Percentiles rank a stretch among this genome's conserved stretches.
These are phyloP conservation scores for Megalopta genalis DNA, from an alignment of 1,140 invertebrate species.

Conservation along the genomic window DNA sequence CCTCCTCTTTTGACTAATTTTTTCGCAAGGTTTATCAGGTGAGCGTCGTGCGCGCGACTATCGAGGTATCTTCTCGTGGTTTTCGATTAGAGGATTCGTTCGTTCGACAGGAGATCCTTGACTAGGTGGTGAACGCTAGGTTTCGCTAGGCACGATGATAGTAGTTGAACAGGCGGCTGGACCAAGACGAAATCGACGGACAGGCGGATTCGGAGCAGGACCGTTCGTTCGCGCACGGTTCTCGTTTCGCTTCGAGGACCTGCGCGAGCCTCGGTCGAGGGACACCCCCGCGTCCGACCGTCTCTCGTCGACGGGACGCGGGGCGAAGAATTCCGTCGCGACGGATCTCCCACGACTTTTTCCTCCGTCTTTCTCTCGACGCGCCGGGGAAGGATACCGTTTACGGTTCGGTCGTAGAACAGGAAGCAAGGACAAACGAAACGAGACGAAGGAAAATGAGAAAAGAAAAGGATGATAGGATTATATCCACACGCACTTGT, in stretches of 20 bases:
- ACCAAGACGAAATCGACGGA: slow-evolving; percentile 57
- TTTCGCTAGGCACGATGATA: slow-evolving; percentile 51
- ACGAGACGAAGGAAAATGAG: slow-evolving; percentile 15
- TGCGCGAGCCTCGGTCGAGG: too few species aligned
- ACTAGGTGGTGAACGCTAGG: slow-evolving; percentile 46
- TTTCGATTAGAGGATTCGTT: slow-evolving; percentile 42
- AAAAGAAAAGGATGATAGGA: slow-evolving; percentile 49
- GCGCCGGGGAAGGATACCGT: slow-evolving; percentile 30
- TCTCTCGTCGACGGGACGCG: too few species aligned
- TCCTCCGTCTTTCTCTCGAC: slow-evolving; percentile 57
- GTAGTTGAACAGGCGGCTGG: slow-evolving; percentile 49
- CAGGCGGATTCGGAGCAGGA: slow-evolving; percentile 32
- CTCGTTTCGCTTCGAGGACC: slow-evolving; percentile 12
- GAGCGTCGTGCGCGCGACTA: slow-evolving; percentile 55
- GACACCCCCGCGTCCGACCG: too few species aligned
- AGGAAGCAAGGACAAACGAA: slow-evolving; percentile 43
- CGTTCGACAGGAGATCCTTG: slow-evolving; percentile 51
- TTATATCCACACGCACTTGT: slow-evolving; percentile 70
- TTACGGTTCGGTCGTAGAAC: slow-evolving; percentile 38
- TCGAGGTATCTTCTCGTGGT: slow-evolving; percentile 46
- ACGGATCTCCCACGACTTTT: not conserved
- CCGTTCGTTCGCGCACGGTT: slow-evolving; percentile 1
- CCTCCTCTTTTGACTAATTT: slow-evolving; percentile 46
- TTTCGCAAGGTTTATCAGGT: slow-evolving; percentile 36
- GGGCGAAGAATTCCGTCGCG: slow-evolving; percentile 30